phyloP scores from a whole-genome alignment of 2,113 vertebrate species.

The Corydoras sp. region DNA sequence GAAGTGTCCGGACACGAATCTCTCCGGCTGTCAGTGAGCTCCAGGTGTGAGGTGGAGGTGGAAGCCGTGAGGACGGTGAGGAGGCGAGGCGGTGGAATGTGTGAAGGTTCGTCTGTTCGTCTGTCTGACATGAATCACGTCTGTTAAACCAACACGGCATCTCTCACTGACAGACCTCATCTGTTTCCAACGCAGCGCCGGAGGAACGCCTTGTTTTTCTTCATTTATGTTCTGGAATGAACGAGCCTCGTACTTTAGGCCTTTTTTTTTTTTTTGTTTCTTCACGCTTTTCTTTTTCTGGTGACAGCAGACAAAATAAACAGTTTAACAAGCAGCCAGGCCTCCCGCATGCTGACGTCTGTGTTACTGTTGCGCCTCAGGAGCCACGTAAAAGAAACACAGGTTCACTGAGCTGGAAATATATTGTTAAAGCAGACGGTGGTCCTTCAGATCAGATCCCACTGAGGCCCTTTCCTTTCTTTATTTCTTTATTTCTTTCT shows the following conservation, averaged over 20 bases:
- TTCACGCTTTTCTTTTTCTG: conserved; percentile 17
- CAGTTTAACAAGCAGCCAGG: conserved; percentile 51
- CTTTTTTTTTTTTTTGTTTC: too few relatives aligned
- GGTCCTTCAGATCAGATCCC: conserved; percentile 39
- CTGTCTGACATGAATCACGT: conserved; percentile 61
- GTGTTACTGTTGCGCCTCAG: conserved; percentile 55
- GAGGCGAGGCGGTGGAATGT: conserved; percentile 69
- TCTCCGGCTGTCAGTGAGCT: conserved; percentile 46
- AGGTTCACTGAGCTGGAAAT: conserved; percentile 46
- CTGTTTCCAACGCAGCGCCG: conserved; percentile 53
- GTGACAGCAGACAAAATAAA: conserved; percentile 68
- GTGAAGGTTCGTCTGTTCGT: conserved; percentile 70
- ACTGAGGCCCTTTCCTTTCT: conserved; percentile 13
- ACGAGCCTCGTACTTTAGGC: conserved; percentile 29
- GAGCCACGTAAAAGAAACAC: conserved; percentile 51
- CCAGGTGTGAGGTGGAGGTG: conserved; percentile 57
- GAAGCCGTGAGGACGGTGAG: conserved; percentile 57
- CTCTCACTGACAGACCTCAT: conserved; percentile 50
- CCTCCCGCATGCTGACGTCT: conserved; percentile 41
- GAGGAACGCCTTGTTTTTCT: conserved; percentile 58
- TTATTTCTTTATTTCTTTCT: too few relatives aligned
- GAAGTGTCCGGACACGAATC: conserved; percentile 35
- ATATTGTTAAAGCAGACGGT: conserved; percentile 41
- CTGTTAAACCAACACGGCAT: conserved; percentile 62
- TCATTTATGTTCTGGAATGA: conserved; percentile 48